Evolutionary conservation across 2,888 invertebrate species (phyloP).

Genomic region (Nemotelus pantherinus): DNA sequence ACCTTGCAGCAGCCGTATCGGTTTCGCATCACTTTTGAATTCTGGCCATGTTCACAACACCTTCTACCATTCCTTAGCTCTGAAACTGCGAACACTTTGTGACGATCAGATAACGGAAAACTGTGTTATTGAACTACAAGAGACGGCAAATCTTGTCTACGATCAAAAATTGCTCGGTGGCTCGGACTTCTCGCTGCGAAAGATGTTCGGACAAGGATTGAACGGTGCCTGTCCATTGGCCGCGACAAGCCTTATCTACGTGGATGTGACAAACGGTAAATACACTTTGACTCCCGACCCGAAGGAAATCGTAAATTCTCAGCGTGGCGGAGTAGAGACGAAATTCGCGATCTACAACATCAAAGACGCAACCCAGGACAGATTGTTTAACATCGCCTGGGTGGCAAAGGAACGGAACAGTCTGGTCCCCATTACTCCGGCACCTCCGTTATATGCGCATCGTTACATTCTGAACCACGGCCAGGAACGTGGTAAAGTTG

Average conservation of each 20-base stretch:
- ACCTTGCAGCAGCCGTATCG: conserved; percentile 91
- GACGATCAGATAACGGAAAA: conserved; percentile 67
- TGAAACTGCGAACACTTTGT: conserved; percentile 86
- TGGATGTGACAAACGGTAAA: conserved; percentile 76
- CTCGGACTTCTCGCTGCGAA: conserved; percentile 81
- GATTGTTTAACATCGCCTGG: conserved; percentile 77
- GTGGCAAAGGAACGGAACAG: conserved; percentile 53
- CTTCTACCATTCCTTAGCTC: conserved; percentile 89
- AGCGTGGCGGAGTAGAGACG: conserved; percentile 75
- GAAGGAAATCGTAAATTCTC: conserved; percentile 68
- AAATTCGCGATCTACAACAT: conserved; percentile 79
- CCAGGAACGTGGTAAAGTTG: conserved; percentile 89
- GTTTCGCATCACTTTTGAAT: conserved; percentile 87
- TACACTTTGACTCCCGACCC: conserved; percentile 75
- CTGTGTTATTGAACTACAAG: conserved; percentile 80
- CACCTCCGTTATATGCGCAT: conserved; percentile 79
- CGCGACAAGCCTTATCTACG: conserved; percentile 78
- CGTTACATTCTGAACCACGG: conserved; percentile 90
- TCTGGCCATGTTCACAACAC: conserved; percentile 92
- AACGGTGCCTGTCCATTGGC: conserved; percentile 85
- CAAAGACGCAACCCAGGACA: conserved; percentile 64
- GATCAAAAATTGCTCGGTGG: conserved; percentile 72
- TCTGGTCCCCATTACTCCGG: conserved; percentile 67
- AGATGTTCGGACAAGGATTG: conserved; percentile 87
- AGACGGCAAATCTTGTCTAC: conserved; percentile 88